A percentile compares a stretch with the other conserved stretches of the same genome.
Evolutionary conservation across 2,113 vertebrate species (phyloP).

Genomic region (Abramis brama): DNA sequence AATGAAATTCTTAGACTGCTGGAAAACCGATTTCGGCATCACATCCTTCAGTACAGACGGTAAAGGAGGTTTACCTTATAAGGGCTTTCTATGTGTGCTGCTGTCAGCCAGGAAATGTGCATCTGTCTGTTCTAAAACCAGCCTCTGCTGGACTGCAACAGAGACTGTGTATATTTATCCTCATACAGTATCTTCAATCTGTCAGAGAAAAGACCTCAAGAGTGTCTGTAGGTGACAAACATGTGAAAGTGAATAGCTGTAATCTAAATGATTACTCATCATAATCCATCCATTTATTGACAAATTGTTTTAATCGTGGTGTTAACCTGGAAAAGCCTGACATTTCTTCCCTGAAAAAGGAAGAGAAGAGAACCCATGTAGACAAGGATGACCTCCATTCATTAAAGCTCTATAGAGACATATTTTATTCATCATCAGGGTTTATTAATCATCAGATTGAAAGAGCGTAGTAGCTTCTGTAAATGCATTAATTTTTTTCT

Average conservation of each 20-base stretch:
- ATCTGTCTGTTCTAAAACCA: conserved; percentile 40
- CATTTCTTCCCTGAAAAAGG: too few species aligned
- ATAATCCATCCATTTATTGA: background rate
- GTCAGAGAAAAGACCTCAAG: background rate
- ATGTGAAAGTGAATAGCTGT: background rate
- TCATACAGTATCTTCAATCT: background rate
- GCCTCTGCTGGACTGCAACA: background rate
- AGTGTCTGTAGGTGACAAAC: background rate
- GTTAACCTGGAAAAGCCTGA: too few species aligned
- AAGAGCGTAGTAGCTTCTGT: too few species aligned
- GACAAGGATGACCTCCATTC: too few species aligned
- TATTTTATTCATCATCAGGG: too few species aligned
- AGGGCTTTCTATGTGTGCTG: conserved; percentile 13
- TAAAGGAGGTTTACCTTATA: conserved; percentile 21
- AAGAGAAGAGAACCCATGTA: too few species aligned
- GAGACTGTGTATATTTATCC: conserved; percentile 17
- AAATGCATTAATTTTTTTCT: too few species aligned
- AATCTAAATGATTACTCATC: background rate
- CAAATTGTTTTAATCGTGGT: background rate
- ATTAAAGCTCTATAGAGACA: too few species aligned
- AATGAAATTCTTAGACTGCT: background rate
- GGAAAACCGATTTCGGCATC: background rate
- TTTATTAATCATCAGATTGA: too few species aligned
- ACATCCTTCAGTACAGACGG: background rate
- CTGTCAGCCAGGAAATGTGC: conserved; percentile 26